Percentiles rank a stretch among this genome's conserved stretches.
These are phyloP conservation scores for Takifugu bimaculatus DNA, from an alignment of 2,113 vertebrate genomes.

Conservation along the genomic window DNA sequence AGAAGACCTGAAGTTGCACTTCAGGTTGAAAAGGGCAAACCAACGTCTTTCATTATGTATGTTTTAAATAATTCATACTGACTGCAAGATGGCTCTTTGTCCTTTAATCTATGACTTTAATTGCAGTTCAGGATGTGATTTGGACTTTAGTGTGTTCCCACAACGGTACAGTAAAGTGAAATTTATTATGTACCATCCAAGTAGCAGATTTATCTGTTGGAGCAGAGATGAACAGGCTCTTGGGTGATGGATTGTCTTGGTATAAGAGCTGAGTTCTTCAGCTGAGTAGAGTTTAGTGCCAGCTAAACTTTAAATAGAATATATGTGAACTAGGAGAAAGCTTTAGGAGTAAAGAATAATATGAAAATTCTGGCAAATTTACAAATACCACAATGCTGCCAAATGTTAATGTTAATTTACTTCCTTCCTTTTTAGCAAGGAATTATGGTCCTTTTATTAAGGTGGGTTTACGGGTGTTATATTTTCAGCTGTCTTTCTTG, in stretches of 20 bases:
- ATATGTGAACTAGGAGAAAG: no score
- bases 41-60: no score
- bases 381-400: no score
- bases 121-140: conserved; percentile 16
- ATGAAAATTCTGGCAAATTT: no score
- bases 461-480: conserved; percentile 30
- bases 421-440: no score
- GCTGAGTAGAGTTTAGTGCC: conserved; percentile 4
- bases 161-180: conserved; percentile 6
- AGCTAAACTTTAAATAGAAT: conserved; percentile 11
- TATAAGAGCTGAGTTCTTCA: conserved; percentile 9
- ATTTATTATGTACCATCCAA: conserved; percentile 11
- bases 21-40: no score
- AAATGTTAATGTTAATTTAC: no score
- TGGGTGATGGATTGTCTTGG: conserved; percentile 22
- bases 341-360: no score
- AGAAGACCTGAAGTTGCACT: no score
- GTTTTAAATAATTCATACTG: background rate
- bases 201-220: conserved; percentile 30
- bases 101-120: conserved; percentile 1
- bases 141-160: conserved; percentile 17
- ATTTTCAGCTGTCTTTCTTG: conserved; percentile 11
- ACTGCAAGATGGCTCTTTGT: background rate
- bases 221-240: conserved; percentile 17
- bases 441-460: conserved; percentile 15